Percentiles rank a stretch among this genome's conserved stretches.
These are phyloP conservation scores for Anthophora plumipes DNA, from an alignment of 2,888 invertebrate species.

Conservation along the genomic window DNA sequence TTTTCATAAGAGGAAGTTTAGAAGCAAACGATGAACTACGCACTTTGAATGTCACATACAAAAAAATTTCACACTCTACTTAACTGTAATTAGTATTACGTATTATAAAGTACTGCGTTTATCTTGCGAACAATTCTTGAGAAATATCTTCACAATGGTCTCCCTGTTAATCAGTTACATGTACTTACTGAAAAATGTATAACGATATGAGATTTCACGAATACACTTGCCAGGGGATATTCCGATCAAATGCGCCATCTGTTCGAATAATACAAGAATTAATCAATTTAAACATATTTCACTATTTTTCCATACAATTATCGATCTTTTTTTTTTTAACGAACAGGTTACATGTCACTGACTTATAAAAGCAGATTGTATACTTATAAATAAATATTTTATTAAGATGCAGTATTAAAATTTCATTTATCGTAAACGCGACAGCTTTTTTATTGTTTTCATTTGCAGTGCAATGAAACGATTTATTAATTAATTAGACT, in stretches of 20 bases:
- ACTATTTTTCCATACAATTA: background rate
- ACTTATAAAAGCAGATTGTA: background rate
- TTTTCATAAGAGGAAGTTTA: slow-evolving; percentile 28
- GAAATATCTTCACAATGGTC: slow-evolving; percentile 25
- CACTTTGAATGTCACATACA: slow-evolving; percentile 30
- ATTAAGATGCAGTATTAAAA: background rate
- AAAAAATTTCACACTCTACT: slow-evolving; percentile 7
- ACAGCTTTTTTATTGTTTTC: background rate
- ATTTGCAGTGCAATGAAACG: background rate
- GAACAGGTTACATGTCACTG: background rate
- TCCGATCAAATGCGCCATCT: slow-evolving; percentile 44
- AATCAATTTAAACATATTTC: slow-evolving; percentile 20
- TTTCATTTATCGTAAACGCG: background rate
- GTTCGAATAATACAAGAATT: slow-evolving; percentile 13
- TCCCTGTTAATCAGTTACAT: slow-evolving; percentile 25
- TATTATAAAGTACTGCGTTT: slow-evolving; percentile 14
- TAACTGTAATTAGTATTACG: slow-evolving; percentile 31
- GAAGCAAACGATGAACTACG: slow-evolving; percentile 36
- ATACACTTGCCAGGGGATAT: slow-evolving; percentile 37
- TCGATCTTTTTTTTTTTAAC: background rate
- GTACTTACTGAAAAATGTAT: slow-evolving; percentile 44
- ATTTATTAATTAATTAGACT: background rate
- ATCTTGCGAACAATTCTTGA: slow-evolving; percentile 13
- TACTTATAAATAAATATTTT: background rate
- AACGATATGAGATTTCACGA: slow-evolving; percentile 38